These are phyloP conservation scores for Amblyjoppa proteus DNA, from an alignment of 2,888 invertebrate species.

Conservation along the genomic window DNA sequence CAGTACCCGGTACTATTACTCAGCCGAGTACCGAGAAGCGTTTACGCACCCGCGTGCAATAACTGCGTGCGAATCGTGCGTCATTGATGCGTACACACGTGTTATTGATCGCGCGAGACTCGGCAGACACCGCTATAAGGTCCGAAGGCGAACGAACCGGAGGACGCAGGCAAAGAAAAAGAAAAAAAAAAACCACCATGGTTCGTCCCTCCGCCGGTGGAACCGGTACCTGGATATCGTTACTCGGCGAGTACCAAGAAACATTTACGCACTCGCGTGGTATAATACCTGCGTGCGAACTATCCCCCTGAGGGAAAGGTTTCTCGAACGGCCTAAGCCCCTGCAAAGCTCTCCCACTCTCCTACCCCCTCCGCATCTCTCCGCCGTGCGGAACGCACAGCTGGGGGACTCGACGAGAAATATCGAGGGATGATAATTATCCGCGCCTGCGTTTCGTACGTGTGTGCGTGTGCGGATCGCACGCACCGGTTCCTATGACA, in stretches of 20 bases:
- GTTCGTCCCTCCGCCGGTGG: not conserved
- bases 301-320: conserved; percentile 31
- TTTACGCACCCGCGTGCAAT: not conserved
- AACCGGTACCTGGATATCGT: conserved; percentile 11
- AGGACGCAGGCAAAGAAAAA: not conserved
- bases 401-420: conserved; percentile 1
- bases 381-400: conserved; percentile 14
- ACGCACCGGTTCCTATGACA: conserved; percentile 73
- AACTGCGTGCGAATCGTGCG: not conserved
- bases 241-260: conserved; percentile 41
- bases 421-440: conserved; percentile 44
- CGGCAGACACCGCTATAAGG: conserved; percentile 51
- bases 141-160: not conserved
- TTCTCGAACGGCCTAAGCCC: conserved; percentile 3
- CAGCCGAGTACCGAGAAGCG: not conserved
- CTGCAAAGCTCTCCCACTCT: not conserved
- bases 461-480: not conserved
- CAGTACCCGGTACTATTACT: not conserved
- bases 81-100: conserved; percentile 81
- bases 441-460: not conserved
- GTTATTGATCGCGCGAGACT: conserved; percentile 81
- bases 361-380: not conserved
- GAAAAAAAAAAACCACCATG: not conserved
- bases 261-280: conserved; percentile 23
- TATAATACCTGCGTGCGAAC: conserved; percentile 38